These are phyloP conservation scores for Lagodon rhomboides DNA, from an alignment of 2,797 vertebrate species.

Conservation along the genomic window DNA sequence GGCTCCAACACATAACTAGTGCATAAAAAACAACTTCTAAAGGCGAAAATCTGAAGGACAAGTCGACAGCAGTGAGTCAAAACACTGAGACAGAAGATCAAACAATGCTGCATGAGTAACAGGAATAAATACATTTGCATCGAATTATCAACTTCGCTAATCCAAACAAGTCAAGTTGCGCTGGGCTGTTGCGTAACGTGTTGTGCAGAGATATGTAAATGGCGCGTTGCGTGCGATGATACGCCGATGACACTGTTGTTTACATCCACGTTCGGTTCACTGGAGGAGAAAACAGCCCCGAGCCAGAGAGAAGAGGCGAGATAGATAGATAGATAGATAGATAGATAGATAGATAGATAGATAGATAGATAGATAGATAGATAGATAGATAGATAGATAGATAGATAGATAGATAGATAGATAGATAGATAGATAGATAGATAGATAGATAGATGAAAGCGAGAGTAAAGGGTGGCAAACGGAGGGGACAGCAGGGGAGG, in stretches of 20 bases:
- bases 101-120: constrained; percentile 3
- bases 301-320: background rate
- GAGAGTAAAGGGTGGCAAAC: constrained; percentile 32
- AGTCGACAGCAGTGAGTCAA: background rate
- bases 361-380: background rate
- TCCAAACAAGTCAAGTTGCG: background rate
- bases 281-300: constrained; percentile 29
- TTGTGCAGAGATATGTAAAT: constrained; percentile 32
- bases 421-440: background rate
- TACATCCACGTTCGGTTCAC: constrained; percentile 2
- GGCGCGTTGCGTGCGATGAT: background rate
- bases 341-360: background rate
- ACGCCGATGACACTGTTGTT: constrained; percentile 46
- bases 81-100: background rate
- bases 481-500: constrained; percentile 66
- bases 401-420: background rate
- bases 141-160: background rate
- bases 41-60: background rate
- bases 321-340: background rate
- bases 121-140: constrained; percentile 3
- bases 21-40: background rate
- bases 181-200: constrained; percentile 11
- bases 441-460: constrained; percentile 16
- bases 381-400: background rate
- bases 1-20: too few species aligned